A percentile compares a stretch with the other conserved stretches of the same genome.
These are phyloP conservation scores for Romanogobio albipinnatus DNA, from an alignment of 2,113 vertebrate species.

Conservation along the genomic window DNA sequence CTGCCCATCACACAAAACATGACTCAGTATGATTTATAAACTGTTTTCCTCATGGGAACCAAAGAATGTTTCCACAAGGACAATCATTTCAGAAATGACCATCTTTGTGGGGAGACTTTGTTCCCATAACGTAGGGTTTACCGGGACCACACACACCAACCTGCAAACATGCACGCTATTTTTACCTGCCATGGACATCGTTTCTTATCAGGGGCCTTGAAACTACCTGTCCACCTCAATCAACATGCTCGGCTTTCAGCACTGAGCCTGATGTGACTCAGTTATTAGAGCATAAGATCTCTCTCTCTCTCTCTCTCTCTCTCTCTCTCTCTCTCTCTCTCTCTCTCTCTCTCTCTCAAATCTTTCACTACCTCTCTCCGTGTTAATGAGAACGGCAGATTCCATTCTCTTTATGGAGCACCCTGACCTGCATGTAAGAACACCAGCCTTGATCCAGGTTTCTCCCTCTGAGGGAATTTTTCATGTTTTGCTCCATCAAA, in stretches of 20 bases:
- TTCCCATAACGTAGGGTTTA: too few relatives aligned
- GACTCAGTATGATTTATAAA: too few relatives aligned
- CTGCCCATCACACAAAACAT: too few relatives aligned
- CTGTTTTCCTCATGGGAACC: too few relatives aligned
- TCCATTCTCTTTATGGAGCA: slow-evolving; percentile 29
- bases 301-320: slow-evolving; percentile 7
- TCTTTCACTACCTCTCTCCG: slow-evolving; percentile 15
- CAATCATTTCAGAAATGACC: too few relatives aligned
- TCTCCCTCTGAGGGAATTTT: slow-evolving; percentile 22
- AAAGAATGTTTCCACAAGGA: too few relatives aligned
- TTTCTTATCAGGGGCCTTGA: slow-evolving; percentile 71
- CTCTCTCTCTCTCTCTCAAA: background rate
- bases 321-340: slow-evolving; percentile 26
- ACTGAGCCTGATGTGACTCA: slow-evolving; percentile 70
- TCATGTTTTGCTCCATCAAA: slow-evolving; percentile 30
- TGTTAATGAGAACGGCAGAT: slow-evolving; percentile 20
- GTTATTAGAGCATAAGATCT: slow-evolving; percentile 76
- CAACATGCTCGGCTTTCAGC: slow-evolving; percentile 67
- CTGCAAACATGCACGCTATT: slow-evolving; percentile 14
- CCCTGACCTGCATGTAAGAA: slow-evolving; percentile 39
- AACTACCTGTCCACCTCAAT: slow-evolving; percentile 78
- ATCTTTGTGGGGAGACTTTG: too few relatives aligned
- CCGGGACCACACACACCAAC: background rate
- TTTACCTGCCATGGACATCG: slow-evolving; percentile 57
- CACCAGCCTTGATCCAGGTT: background rate